Conservation (phyloP, 1,140 invertebrate species). For the Drosophila pachea region DNA sequence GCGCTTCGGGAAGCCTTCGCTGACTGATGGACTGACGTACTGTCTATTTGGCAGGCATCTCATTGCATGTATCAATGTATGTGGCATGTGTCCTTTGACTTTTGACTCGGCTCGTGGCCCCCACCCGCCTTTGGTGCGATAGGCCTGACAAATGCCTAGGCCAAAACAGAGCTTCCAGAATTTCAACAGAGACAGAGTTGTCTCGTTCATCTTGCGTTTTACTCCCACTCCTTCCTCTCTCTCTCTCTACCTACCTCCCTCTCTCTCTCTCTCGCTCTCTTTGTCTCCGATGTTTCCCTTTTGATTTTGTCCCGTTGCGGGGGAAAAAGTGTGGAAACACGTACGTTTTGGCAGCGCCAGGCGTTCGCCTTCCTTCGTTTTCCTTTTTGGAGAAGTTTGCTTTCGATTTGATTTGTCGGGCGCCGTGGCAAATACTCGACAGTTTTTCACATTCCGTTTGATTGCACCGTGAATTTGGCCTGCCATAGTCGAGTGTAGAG, state of each 20-base stretch:
- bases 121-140: background rate
- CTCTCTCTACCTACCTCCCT: too few relatives aligned
- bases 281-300: background rate
- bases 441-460: conserved; percentile 59
- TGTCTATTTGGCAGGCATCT: conserved; percentile 54
- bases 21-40: conserved; percentile 5
- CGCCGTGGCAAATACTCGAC: conserved; percentile 22
- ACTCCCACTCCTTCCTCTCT: background rate
- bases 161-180: conserved; percentile 34
- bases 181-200: conserved; percentile 47
- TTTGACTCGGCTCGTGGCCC: conserved; percentile 27
- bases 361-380: conserved; percentile 21
- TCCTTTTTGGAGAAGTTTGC: conserved; percentile 29
- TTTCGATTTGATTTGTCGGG: conserved; percentile 42
- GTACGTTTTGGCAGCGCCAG: conserved; percentile 25
- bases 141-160: conserved; percentile 61
- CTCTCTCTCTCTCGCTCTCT: too few relatives aligned
- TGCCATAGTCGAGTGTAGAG: conserved; percentile 3
- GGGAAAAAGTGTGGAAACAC: conserved; percentile 35
- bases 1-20: conserved; percentile 27
- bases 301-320: background rate
- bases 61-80: conserved; percentile 49
- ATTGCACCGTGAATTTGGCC: conserved; percentile 28
- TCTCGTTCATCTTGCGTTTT: conserved; percentile 28
- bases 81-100: conserved; percentile 36